Percentiles rank a stretch among this genome's conserved stretches.
Evolutionary conservation across 92 coral and sea anemone genomes (phyloP).

Genomic region (Porites divaricata): DNA sequence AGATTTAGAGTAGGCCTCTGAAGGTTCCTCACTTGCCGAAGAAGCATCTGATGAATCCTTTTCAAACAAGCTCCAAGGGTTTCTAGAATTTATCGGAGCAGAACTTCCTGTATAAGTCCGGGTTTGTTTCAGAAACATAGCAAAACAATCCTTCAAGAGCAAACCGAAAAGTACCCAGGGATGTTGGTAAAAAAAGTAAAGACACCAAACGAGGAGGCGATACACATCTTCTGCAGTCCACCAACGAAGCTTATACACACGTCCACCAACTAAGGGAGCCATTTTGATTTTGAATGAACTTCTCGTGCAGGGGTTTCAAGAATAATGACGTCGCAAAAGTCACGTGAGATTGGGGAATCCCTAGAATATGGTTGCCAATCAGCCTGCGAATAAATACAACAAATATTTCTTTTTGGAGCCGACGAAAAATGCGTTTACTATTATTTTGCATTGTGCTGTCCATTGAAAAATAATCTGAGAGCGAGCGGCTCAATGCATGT

Average conservation of each 20-base stretch:
- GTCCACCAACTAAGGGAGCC: background rate
- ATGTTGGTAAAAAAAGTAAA: background rate
- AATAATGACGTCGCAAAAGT: background rate
- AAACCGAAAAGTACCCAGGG: background rate
- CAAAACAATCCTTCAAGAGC: background rate
- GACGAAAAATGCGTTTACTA: no score
- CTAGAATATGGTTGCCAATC: background rate
- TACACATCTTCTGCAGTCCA: background rate
- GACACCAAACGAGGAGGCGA: background rate
- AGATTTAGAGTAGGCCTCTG: background rate
- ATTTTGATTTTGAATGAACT: background rate
- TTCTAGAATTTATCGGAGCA: background rate
- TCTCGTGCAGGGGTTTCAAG: no score
- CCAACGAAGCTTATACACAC: background rate
- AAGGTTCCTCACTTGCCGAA: background rate
- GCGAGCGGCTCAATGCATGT: no score
- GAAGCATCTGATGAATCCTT: no score
- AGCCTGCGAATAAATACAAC: background rate
- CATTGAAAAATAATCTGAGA: no score
- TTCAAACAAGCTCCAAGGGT: background rate
- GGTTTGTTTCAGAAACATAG: background rate
- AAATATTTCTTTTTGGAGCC: background rate
- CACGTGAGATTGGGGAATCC: background rate
- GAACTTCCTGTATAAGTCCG: constrained; percentile 6
- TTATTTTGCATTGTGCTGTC: no score